Evolutionary conservation across 1,140 invertebrate genomes (phyloP), one percentile per base, ranked within the genome.

Genomic region (Temnothorax curvispinosus): DNA sequence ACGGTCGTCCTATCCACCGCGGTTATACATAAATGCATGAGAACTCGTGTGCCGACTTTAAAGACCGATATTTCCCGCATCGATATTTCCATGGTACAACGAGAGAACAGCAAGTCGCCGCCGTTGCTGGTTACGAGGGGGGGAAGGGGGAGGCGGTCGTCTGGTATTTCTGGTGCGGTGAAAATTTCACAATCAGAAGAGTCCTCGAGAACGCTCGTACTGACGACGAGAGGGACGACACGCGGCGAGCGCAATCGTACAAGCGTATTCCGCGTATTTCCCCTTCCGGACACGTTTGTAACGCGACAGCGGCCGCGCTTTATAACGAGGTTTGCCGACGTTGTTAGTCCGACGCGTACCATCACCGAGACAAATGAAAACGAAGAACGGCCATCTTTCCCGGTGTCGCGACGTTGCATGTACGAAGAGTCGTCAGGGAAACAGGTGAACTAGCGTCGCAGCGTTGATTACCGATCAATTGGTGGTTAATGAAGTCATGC

Each of bases 1-100:
- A 65, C 50, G 52, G 54, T 62, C 65, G 52, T 13, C 5, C 69
- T 50, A 85, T 85, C 44, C 38, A 18, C 21, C 77, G 52, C 32
- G 32, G 52, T 81, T 72, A 87, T 87, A 75, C 81, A 87, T 87
- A 87, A 87, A 87, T 87, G 81, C 44, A 87, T 87, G 86, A 85
- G 72, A 41, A 52, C 21, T 87, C 47, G 86, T 87, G 78, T 75
- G 86, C 52, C 60, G 80, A 85, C 60, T 87, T 87, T 87, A 87
- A 87, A 87, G 80, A 85, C 67, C 69, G 58, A 85, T 87, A 87
- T 87, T 72, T 72, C 27, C 58, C 60, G 35, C 52, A 13, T 44
- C 44, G 44, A 64, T 64, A 64, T 64, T 64, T 38, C 32, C 44
- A 35, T 56, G 13, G 50, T 21, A 13, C 38, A 50, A 60, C 15